Evolutionary conservation across 2,797 vertebrate genomes (phyloP), one percentile per base, ranked within the genome.

Genomic region (Sparidentex hasta): DNA sequence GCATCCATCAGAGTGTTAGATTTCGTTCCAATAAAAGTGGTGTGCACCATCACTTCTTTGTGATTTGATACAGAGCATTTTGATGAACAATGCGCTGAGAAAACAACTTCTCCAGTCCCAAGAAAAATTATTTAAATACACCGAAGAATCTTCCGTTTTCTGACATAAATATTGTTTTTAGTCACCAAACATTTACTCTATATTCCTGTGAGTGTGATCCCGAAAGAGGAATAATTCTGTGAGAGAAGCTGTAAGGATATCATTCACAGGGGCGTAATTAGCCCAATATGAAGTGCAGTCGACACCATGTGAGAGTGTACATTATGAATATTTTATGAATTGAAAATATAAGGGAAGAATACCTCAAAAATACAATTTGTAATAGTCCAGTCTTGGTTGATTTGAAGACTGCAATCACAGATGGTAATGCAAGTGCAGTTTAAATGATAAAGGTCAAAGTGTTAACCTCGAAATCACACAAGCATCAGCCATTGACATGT

Each of bases 1-100:
- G 71, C 77, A 74, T 86, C 86, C 81, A 85, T 93, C 89, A 83
- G 52, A 78, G 81, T 76, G 82, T 90, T 88, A 84, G 80, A 86
- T 88, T 80, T 83, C 74, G 77, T 88, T 75, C 85, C 43, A 80
- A 69, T 81, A 79, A 87, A 88, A 88, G 83, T 75, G 73, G 65
- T 52, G 64, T 44, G 64, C n/a, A 11, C 71, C 17, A 48, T 83
- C 84, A 78, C 86, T 67, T 81, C 72, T 73, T 84, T 58, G 23
- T 76, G 59, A 79, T 84, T 84, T 55, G 62, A 83, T 69, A 66
- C 27, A 71, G 63, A 75, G 29, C 58, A 58, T 77, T 84, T 78
- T 72, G 61, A 88, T 74, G 61, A 81, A 81, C 74, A 87, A 47
- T 23, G 38, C 25, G 20, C 64, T 48, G 66, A 33, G 47, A 71